Evolutionary conservation across 1,140 invertebrate species (phyloP).

Genomic region (Diachasmimorpha longicaudata): DNA sequence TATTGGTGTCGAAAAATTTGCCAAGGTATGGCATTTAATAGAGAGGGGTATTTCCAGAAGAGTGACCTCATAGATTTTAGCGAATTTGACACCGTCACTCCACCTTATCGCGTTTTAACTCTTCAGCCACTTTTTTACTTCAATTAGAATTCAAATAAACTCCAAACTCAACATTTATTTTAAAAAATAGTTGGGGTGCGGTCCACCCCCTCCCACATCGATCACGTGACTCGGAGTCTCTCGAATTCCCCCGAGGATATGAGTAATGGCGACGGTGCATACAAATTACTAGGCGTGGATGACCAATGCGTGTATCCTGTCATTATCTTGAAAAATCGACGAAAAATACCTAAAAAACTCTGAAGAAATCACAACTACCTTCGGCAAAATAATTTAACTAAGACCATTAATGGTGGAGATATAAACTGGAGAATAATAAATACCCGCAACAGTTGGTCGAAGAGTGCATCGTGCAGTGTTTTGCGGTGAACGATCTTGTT

Average conservation of each 20-base stretch:
- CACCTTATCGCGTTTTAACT: too few species aligned
- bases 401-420: not conserved
- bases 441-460: not conserved
- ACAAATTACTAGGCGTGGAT: not conserved
- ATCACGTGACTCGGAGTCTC: not conserved
- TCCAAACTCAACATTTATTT: too few species aligned
- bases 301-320: not conserved
- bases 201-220: not conserved
- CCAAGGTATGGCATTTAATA: too few species aligned
- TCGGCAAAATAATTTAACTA: not conserved
- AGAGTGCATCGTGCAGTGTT: not conserved
- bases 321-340: not conserved
- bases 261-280: not conserved
- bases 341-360: not conserved
- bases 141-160: too few species aligned
- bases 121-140: too few species aligned
- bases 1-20: too few species aligned
- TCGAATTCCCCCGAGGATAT: not conserved
- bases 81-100: too few species aligned
- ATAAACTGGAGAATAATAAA: not conserved
- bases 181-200: not conserved
- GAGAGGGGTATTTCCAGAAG: too few species aligned
- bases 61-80: too few species aligned
- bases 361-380: not conserved
- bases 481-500: not conserved